Evolutionary conservation across 1,140 invertebrate species (phyloP), one percentile per base, ranked within the genome.

Genomic region (Penaeus vannamei): DNA sequence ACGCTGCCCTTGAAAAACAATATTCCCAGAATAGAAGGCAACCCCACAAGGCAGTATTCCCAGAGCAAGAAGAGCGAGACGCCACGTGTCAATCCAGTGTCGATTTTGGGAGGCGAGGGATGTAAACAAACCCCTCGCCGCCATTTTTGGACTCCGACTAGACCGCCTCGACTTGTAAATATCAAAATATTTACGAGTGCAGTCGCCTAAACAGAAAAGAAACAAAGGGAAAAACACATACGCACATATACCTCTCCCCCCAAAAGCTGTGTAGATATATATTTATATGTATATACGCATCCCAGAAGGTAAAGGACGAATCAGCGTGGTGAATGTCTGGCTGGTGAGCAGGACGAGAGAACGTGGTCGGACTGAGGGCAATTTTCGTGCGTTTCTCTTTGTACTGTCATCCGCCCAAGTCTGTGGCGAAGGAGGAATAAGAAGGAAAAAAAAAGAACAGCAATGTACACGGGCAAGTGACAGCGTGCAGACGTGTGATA

Each of bases 201-300:
- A 19, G n/a, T 17, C n/a, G n/a, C n/a, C 36, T 23, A 23, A 12
- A n/a, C 14, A 14, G 12, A 2, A 72, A 17, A 7, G 29, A 7
- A 19, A 19, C 32, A n/a, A 29, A 29, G 14, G 19, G 26, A 76
- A 19, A 10, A n/a, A 29, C 3, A 26, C 10, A 76, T 29, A 2
- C 12, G 3, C n/a, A 76, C 8, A 29, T 26, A 82, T 1, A 8
- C n/a, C n/a, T 7, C 17, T n/a, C n/a, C 46, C 46, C 23, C 77
- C 29, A 86, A 20, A 46, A 80, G 79, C 46, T 79, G 83, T 32
- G 62, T 83, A 69, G 79, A 53, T 53, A 53, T 53, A 53, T 53
- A 53, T 53, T 5, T 53, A 53, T 53, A 53, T 53, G 14, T 53
- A 53, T 53, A 10, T 53, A 53, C 17, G 17, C 2, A 53, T 53